Percentiles rank a stretch among this genome's conserved stretches.
Conservation (phyloP, 2,888 invertebrate species). For the Troides aeacus region DNA sequence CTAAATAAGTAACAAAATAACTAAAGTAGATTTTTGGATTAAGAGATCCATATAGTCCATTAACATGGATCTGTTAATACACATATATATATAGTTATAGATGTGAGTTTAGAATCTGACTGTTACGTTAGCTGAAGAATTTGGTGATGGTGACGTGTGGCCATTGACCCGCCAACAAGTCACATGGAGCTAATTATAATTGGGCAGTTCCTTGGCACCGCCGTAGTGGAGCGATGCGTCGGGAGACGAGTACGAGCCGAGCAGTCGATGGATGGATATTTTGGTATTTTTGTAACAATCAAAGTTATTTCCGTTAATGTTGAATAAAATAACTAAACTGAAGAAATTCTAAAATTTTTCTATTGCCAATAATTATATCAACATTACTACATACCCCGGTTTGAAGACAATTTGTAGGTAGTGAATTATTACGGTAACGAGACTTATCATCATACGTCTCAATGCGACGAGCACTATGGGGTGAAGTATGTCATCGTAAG, state of each 20-base stretch:
- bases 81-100: neutral
- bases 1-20: too few relatives aligned
- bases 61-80: neutral
- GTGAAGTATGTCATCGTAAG: too few relatives aligned
- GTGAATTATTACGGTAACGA: too few relatives aligned
- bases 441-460: too few relatives aligned
- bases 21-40: neutral
- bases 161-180: slow-evolving; percentile 76
- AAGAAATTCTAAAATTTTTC: too few relatives aligned
- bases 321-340: too few relatives aligned
- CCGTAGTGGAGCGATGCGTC: slow-evolving; percentile 32
- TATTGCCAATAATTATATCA: too few relatives aligned
- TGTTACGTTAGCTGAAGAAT: slow-evolving; percentile 4
- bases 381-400: too few relatives aligned
- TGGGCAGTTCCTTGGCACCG: slow-evolving; percentile 54
- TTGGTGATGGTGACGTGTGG: slow-evolving; percentile 48
- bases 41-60: neutral
- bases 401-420: too few relatives aligned
- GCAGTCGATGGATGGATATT: slow-evolving; percentile 7
- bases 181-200: slow-evolving; percentile 71
- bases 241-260: slow-evolving; percentile 10
- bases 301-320: too few relatives aligned
- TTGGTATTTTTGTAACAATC: too few relatives aligned
- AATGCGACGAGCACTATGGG: too few relatives aligned
- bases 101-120: neutral